Base-by-base conservation (phyloP, 2,797 vertebrate genomes). In the Betta splendens region DNA sequence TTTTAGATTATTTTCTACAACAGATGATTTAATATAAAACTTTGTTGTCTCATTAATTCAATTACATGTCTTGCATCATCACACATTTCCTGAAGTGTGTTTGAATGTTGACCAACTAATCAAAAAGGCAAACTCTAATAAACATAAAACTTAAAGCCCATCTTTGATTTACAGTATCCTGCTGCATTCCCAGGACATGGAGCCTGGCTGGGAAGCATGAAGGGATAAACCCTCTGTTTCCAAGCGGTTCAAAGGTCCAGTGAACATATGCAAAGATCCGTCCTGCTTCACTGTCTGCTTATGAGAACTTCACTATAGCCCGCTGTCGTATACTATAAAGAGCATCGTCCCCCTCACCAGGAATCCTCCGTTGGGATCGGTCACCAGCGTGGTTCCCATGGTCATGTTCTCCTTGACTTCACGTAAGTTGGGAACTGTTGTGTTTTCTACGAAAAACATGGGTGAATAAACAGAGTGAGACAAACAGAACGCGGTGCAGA, bases 401-500 rank as follows among this genome's bases (percentile, higher is more conserved):
- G 95, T 98, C 98, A 99, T 99, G 87, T 99, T 99, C 89, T 98
- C 97, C 79, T 99, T 99, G 75, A 97, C 91, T 93, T 99, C 96
- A 15, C 83, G 84, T 15, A 98, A 80, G 26, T 97, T 92, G 66
- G 96, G 94, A 86, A 99, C 90, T 36, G 95, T 96, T 73, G 94
- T 97, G 84, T 92, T 83, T 64, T 87, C 97, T 99, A 80, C 87
- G 70, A 89, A 83, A 68, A 88, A 82, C 59, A 74, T 17, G 55
- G 74, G 84, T 50, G 79, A 85, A 88, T 81, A 87, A 89, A 87
- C 81, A 88, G 85, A 63, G 56, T 62, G 58, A 80, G 69, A 84
- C 61, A 64, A 72, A 83, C 58, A 72, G 40, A 65, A 58, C 75
- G 47, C 37, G 51, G 35, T 45, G 47, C 49, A 69, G 59, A 69